A percentile compares a stretch with the other conserved stretches of the same genome.
phyloP scores from a whole-genome alignment of 2,113 vertebrate species.

The Oenanthe oenanthe region DNA sequence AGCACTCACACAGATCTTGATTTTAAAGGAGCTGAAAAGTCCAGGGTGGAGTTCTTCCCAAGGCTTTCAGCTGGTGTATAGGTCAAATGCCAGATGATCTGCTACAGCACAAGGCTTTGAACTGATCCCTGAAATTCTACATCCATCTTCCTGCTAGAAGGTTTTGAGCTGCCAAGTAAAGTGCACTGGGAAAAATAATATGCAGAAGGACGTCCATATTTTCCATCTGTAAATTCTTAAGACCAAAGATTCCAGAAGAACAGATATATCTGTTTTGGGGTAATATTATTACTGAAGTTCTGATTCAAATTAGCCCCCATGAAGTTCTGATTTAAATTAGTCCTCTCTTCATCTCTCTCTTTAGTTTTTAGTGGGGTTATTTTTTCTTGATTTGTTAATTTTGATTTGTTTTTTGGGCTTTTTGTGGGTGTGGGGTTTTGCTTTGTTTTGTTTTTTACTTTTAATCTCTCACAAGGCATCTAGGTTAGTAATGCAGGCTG shows the following conservation, averaged over 20 bases:
- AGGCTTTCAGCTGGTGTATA: background rate
- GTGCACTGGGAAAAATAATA: constrained; percentile 27
- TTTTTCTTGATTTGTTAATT: background rate
- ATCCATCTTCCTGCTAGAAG: background rate
- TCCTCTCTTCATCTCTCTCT: background rate
- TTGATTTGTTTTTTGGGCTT: background rate
- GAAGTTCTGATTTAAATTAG: background rate
- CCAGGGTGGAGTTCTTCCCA: background rate
- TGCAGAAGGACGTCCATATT: background rate
- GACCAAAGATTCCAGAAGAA: background rate
- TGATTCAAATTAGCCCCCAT: background rate
- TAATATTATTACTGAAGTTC: background rate
- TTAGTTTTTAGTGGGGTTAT: background rate
- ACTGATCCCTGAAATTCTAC: background rate
- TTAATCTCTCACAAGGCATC: background rate
- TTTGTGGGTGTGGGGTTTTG: background rate
- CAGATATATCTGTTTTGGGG: background rate
- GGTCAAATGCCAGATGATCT: constrained; percentile 9
- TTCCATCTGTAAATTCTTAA: constrained; percentile 45
- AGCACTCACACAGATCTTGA: background rate
- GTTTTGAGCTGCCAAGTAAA: constrained; percentile 18
- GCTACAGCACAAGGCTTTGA: constrained; percentile 1
- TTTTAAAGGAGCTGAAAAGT: background rate
- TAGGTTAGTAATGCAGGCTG: background rate
- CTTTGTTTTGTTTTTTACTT: background rate